Evolutionary conservation across 2,797 vertebrate species (phyloP).

Genomic region (Sparus aurata): DNA sequence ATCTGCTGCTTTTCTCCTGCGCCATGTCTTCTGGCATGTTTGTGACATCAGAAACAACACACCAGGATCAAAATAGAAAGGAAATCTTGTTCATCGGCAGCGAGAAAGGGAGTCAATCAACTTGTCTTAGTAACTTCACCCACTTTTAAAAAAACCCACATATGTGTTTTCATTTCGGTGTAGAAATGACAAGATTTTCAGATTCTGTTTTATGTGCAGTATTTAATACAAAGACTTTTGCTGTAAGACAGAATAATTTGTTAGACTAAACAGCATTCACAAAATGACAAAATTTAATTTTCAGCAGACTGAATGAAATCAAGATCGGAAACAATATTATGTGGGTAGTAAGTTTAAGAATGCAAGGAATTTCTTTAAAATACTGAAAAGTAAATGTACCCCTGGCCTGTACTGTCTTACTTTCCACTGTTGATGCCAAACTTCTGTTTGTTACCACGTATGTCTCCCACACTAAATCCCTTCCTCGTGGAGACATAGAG

Average conservation of each 20-base stretch:
- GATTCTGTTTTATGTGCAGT: background rate
- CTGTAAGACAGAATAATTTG: background rate
- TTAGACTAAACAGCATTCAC: background rate
- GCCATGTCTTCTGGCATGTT: no score
- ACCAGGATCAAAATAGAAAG: no score
- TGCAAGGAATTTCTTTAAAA: background rate
- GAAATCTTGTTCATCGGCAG: no score
- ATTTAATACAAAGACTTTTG: background rate
- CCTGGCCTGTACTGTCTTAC: background rate
- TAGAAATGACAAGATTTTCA: no score
- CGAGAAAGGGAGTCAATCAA: no score
- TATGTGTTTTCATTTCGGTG: no score
- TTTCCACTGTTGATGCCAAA: constrained; percentile 10
- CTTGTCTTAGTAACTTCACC: no score
- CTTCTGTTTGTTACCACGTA: constrained; percentile 8
- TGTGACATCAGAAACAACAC: no score
- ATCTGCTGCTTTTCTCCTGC: no score
- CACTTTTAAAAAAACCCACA: no score
- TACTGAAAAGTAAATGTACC: background rate
- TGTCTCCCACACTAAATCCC: constrained; percentile 21
- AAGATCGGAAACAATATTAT: background rate
- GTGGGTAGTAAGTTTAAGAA: background rate
- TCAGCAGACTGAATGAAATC: constrained; percentile 1
- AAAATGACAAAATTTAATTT: background rate
- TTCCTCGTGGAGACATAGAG: constrained; percentile 5